A percentile compares a stretch with the other conserved stretches of the same genome.
These are phyloP conservation scores for Sciurus vulgaris DNA, from an alignment of 2,797 vertebrate species.

Conservation along the genomic window DNA sequence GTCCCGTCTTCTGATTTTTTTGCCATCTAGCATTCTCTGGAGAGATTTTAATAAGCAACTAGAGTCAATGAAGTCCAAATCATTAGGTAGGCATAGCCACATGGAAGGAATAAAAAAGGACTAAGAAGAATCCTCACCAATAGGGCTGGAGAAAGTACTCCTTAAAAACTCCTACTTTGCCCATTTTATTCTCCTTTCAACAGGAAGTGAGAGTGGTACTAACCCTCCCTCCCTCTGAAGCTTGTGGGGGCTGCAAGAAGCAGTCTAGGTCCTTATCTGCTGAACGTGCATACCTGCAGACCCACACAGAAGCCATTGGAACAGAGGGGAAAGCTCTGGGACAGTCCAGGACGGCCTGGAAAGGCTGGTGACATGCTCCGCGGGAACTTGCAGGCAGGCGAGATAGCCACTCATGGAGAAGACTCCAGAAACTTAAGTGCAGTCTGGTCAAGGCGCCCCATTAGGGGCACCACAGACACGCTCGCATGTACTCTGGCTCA, in stretches of 20 bases:
- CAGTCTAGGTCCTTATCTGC: neutral
- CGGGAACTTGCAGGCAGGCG: fast-evolving
- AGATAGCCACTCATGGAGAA: neutral
- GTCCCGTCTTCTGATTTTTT: neutral
- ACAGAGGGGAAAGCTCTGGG: neutral
- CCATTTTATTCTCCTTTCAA: neutral
- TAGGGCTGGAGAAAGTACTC: neutral
- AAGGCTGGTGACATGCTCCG: neutral
- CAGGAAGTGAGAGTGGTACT: neutral
- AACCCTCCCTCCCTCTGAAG: neutral
- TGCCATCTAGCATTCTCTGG: neutral
- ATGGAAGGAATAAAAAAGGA: neutral
- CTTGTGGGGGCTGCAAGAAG: neutral
- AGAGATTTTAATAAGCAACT: neutral
- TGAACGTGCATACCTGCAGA: fast-evolving
- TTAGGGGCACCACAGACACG: no score
- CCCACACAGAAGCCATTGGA: fast-evolving
- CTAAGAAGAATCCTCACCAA: neutral
- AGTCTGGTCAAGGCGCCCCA: neutral
- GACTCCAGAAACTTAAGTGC: neutral
- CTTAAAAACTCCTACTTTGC: neutral
- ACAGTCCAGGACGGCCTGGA: fast-evolving
- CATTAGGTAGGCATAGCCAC: neutral
- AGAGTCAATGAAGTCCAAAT: neutral
- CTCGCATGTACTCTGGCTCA: neutral